Evolutionary conservation across 2,113 vertebrate species (phyloP), one percentile per base, ranked within the genome.

Genomic region (Nansenia antarctica): DNA sequence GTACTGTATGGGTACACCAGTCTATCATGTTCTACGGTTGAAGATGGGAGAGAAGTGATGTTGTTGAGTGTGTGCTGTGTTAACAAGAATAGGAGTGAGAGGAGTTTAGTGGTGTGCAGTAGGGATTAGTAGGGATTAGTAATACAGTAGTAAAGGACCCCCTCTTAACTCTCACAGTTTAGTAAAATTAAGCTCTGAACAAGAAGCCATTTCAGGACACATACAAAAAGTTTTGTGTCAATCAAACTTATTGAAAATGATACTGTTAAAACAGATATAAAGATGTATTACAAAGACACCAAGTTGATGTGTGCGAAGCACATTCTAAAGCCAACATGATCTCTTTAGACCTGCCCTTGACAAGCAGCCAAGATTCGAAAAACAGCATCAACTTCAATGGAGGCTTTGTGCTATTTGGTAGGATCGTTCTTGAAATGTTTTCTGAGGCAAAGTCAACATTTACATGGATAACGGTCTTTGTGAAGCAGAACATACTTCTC

Each of bases 131-230:
- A 14, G 30, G 71, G 84, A 85, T 85, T 49, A 49, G 20, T 88
- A 82, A 77, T 73, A 42, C 32, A 59, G 58, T 26, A 26, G 57
- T 71, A 34, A 65, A 77, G 63, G 59, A n/a, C 34, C 72, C 11
- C 65, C 77, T 82, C 72, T 74, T 70, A 60, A 74, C 76, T 72
- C 62, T 30, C 58, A 34, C 64, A 52, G 31, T 59, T 78, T 55
- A 78, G 68, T 72, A 62, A 52, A 29, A 72, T 72, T 78, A 62
- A 75, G 27, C 29, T 57, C 42, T 53, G 37, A 78, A 70, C 53
- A 74, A 32, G 26, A 74, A 32, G 26, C 37, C 71, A 39, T 57
- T 69, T 14, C 4, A 72, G 39, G 31, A 24, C 52, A 27, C 52
- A 54, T 9, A 54, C 24, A 54, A 15, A 14, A 8, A 7, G 20